phyloP scores from a whole-genome alignment of 1,140 invertebrate species.

The Heliconius hewitsoni region DNA sequence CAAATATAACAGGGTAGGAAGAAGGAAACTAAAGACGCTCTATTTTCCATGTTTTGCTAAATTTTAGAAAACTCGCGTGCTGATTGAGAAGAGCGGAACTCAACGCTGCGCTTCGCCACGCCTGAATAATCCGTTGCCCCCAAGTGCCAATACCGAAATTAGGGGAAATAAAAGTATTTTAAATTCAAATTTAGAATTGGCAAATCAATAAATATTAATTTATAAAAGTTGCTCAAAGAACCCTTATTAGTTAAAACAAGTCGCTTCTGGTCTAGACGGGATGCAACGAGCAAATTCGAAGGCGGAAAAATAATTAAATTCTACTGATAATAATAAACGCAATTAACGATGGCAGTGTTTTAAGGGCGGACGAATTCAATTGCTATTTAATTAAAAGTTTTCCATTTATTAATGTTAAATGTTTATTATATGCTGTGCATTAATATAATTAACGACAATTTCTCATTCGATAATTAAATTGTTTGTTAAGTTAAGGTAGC shows the following conservation, averaged over 20 bases:
- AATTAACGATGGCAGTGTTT: conserved; percentile 14
- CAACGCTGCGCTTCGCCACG: too few relatives aligned
- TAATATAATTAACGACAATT: neutral
- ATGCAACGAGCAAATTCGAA: conserved; percentile 25
- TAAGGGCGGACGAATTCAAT: conserved; percentile 8
- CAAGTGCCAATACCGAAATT: too few relatives aligned
- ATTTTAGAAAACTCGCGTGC: too few relatives aligned
- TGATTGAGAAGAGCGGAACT: too few relatives aligned
- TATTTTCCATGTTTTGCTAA: too few relatives aligned
- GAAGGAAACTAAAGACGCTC: too few relatives aligned
- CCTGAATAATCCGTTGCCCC: too few relatives aligned
- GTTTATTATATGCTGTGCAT: neutral
- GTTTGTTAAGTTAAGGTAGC: neutral
- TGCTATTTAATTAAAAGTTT: conserved; percentile 22
- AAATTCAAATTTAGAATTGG: neutral
- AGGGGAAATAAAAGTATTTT: neutral
- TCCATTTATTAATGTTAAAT: conserved; percentile 8
- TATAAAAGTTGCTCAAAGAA: neutral
- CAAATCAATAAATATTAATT: conserved; percentile 12
- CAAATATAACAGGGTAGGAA: too few relatives aligned
- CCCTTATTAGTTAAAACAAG: conserved; percentile 10
- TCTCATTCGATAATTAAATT: neutral
- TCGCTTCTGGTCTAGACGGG: conserved; percentile 33
- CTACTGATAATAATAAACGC: conserved; percentile 19
- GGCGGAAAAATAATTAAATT: conserved; percentile 36